Conservation (phyloP, 2,113 vertebrate species). For the Protomyctophum bolini region DNA sequence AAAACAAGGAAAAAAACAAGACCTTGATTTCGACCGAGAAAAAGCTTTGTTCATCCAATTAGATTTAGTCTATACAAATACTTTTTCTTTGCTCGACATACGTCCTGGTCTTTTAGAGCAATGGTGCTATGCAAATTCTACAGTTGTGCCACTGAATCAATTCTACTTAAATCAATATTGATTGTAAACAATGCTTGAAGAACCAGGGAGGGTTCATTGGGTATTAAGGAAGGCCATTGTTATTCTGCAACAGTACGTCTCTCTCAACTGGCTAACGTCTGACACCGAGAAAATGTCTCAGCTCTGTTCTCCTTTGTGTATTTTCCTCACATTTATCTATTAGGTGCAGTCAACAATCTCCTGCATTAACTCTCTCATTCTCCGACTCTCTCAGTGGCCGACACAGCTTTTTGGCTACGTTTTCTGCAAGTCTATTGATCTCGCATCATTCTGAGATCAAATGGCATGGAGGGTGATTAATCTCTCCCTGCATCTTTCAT, state of each 20-base stretch:
- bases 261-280: constrained; percentile 41
- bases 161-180: constrained; percentile 70
- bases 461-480: constrained; percentile 74
- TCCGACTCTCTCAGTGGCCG: constrained; percentile 37
- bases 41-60: constrained; percentile 32
- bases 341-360: constrained; percentile 36
- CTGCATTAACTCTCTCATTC: constrained; percentile 23
- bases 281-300: constrained; percentile 29
- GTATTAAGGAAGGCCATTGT: constrained; percentile 40
- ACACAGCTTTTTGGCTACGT: constrained; percentile 44
- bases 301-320: constrained; percentile 23
- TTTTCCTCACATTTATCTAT: constrained; percentile 36
- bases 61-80: constrained; percentile 10
- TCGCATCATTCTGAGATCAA: constrained; percentile 72
- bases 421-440: constrained; percentile 66
- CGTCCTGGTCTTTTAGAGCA: constrained; percentile 36
- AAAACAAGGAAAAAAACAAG: constrained; percentile 14
- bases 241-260: constrained; percentile 48
- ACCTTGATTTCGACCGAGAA: constrained; percentile 33
- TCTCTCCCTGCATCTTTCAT: constrained; percentile 73
- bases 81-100: constrained; percentile 5
- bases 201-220: constrained; percentile 16
- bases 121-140: constrained; percentile 52
- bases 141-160: constrained; percentile 55
- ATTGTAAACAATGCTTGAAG: constrained; percentile 51